A percentile compares a stretch with the other conserved stretches of the same genome.
Conservation (phyloP, 53 echinoderm and acorn worm species). For the Holothuria leucospilota region DNA sequence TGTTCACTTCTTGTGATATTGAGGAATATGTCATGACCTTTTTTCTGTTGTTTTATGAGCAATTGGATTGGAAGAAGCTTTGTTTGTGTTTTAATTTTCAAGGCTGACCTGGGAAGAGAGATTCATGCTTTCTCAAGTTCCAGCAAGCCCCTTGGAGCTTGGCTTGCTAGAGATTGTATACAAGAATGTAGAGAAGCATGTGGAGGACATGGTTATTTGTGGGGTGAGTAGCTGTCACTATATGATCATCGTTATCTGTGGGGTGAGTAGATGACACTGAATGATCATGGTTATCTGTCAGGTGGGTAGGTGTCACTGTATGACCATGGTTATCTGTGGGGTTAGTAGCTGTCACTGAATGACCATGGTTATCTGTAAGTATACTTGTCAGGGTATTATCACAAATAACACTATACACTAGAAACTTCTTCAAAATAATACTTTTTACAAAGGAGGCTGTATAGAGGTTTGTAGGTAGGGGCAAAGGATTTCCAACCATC, state of each 20-base stretch:
- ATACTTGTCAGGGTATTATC: too few relatives aligned
- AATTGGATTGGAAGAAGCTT: not conserved
- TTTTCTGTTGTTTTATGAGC: not conserved
- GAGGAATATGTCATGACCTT: too few relatives aligned
- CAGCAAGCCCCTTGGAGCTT: conserved; percentile 81
- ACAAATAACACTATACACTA: too few relatives aligned
- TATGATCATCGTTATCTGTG: conserved; percentile 46
- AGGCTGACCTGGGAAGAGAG: conserved; percentile 79
- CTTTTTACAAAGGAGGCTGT: too few relatives aligned
- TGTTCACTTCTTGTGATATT: too few relatives aligned
- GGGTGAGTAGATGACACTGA: not conserved
- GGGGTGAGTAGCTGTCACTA: conserved; percentile 55
- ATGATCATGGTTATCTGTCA: not conserved
- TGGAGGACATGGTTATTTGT: conserved; percentile 87
- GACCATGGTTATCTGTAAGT: too few relatives aligned
- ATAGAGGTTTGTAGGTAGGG: too few relatives aligned
- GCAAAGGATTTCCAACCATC: too few relatives aligned
- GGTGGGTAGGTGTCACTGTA: too few relatives aligned
- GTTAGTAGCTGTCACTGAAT: too few relatives aligned
- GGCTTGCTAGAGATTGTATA: conserved; percentile 89
- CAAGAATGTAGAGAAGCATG: conserved; percentile 98
- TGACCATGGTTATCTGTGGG: too few relatives aligned
- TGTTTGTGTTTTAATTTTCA: not conserved
- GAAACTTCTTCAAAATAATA: too few relatives aligned
- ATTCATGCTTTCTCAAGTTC: conserved; percentile 78